Base-by-base conservation (phyloP, 2,113 vertebrate genomes). In the Serinus canaria region DNA sequence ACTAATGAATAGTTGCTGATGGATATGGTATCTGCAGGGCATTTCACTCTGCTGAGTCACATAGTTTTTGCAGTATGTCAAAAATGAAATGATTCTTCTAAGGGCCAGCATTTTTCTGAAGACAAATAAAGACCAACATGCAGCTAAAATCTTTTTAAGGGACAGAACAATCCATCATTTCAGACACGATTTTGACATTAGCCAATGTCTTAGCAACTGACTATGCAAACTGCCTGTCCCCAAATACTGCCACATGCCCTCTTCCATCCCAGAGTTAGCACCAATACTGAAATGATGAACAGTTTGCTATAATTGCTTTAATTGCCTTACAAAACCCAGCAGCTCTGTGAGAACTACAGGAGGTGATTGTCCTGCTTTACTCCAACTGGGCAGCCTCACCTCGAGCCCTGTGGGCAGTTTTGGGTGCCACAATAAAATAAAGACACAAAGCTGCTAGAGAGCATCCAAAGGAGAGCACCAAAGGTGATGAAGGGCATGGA, bases 81-180 rank as follows among this genome's bases (percentile, higher is more conserved):
- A 94, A 94, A 79, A 83, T 84, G 43, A 89, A 84, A 90, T 90
- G 28, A 94, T 97, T 98, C 94, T 83, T 92, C 60, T 94, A 96
- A 95, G 84, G 92, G 88, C 81, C 62, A 90, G 46, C 79, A 78
- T 79, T 93, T 86, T 90, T 77, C 73, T 79, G 69, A 86, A 80
- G 86, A 86, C 49, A 88, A 83, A 89, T 90, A 92, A 92, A 94
- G 52, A 93, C 27, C 30, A 95, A 75, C 14, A 21, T 30, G 28
- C 68, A n/a, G 31, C 20, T 69, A 79, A 95, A 87, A 89, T 66
- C 27, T 33, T 94, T 89, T 44, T 59, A 83, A 82, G 44, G 30
- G 28, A 59, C 83, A 94, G 37, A n/a, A 50, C 56, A 92, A 91
- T 96, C 80, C 16, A 87, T 83, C 88, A 94, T 86, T 93, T 49